Percentiles rank a stretch among this genome's conserved stretches.
Conservation (phyloP, 2,113 vertebrate species). For the Sylvilagus bachmani region DNA sequence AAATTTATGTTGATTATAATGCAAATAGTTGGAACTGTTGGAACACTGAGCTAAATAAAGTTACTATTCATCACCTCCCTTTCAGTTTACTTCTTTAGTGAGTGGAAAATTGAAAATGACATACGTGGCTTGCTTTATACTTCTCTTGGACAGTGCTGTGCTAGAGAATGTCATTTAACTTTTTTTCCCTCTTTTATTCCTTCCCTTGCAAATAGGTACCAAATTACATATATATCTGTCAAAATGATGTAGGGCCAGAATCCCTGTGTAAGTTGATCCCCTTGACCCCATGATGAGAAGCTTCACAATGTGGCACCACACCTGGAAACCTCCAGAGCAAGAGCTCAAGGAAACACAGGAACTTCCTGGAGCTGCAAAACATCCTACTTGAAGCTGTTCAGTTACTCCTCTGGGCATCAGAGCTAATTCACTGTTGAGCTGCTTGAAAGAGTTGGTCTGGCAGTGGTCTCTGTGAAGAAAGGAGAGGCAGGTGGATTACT, state of each 20-base stretch:
- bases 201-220: constrained; percentile 59
- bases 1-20: not conserved
- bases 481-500: not conserved
- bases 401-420: constrained; percentile 54
- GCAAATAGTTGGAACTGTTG: not conserved
- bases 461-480: not conserved
- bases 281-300: constrained; percentile 59
- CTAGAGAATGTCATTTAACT: constrained; percentile 42
- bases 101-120: constrained; percentile 44
- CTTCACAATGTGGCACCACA: constrained; percentile 73
- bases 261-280: constrained; percentile 71
- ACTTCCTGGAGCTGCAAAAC: constrained; percentile 72
- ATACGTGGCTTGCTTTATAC: not conserved
- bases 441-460: constrained; percentile 54
- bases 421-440: constrained; percentile 59
- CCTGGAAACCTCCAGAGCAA: constrained; percentile 70
- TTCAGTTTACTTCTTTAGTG: not conserved
- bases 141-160: not conserved
- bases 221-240: constrained; percentile 69
- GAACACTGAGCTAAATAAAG: not conserved
- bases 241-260: constrained; percentile 76
- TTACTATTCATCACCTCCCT: constrained; percentile 13
- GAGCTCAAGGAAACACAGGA: constrained; percentile 73
- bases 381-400: constrained; percentile 63
- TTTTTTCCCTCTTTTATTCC: not conserved